Conservation (phyloP, 2,113 vertebrate genomes). For the Silurus glanis region DNA sequence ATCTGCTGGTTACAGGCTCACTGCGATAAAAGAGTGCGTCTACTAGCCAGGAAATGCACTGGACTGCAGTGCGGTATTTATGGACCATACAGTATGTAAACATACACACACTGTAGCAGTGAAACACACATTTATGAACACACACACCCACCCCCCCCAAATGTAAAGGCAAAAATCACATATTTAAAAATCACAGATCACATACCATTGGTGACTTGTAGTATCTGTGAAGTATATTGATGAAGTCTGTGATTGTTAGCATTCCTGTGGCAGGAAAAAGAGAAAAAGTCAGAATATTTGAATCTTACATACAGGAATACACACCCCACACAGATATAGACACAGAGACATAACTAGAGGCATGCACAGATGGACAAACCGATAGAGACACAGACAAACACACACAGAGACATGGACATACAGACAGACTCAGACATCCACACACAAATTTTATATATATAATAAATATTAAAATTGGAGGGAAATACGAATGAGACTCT, state of each 20-base stretch:
- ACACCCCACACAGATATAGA: not conserved
- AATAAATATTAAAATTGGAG: not conserved
- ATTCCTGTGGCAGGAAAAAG: slow-evolving; percentile 78
- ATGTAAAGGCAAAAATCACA: not conserved
- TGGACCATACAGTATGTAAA: not conserved
- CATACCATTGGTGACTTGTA: slow-evolving; percentile 98
- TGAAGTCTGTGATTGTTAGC: slow-evolving; percentile 99
- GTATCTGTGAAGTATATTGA: slow-evolving; percentile 99
- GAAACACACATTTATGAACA: not conserved
- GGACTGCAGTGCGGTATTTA: slow-evolving; percentile 20
- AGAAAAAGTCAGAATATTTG: not conserved
- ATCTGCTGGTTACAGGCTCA: not conserved
- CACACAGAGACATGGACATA: not conserved
- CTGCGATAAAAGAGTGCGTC: not conserved
- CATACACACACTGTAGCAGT: not conserved
- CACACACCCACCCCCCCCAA: no score
- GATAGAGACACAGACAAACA: not conserved
- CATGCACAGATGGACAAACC: not conserved
- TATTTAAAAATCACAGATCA: slow-evolving; percentile 10
- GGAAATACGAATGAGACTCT: not conserved
- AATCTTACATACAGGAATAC: not conserved
- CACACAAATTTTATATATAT: not conserved
- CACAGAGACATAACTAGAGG: not conserved
- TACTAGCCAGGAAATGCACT: not conserved
- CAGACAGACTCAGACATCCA: not conserved